Percentiles rank a stretch among this genome's conserved stretches.
Conservation (phyloP, 2,113 vertebrate species). For the Ageneiosus marmoratus region DNA sequence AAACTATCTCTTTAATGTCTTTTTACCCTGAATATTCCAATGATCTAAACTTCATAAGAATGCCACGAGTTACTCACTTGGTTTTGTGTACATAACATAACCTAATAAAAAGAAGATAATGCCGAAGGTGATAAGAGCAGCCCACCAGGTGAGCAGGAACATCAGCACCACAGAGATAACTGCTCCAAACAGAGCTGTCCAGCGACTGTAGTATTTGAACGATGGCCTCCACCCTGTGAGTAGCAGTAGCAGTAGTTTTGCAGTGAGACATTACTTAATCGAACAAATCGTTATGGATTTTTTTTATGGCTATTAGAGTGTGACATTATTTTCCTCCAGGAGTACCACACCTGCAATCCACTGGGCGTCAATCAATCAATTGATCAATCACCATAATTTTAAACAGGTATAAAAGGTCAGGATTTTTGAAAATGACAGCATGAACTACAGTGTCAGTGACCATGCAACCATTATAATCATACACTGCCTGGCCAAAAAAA, state of each 20-base stretch:
- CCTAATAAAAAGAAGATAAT: conserved; percentile 72
- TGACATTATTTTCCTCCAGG: neutral
- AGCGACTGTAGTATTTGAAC: conserved; percentile 73
- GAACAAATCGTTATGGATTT: neutral
- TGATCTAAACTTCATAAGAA: neutral
- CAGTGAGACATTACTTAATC: neutral
- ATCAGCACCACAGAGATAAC: conserved; percentile 72
- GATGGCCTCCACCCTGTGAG: conserved; percentile 71
- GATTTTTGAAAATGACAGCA: neutral
- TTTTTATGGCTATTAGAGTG: neutral
- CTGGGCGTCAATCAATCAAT: neutral
- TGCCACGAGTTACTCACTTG: conserved; percentile 58
- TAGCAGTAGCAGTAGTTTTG: neutral
- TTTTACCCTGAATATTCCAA: neutral
- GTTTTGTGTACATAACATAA: conserved; percentile 74
- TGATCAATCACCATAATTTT: too few relatives aligned
- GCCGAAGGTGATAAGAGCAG: conserved; percentile 66
- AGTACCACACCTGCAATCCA: neutral
- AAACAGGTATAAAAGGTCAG: too few relatives aligned
- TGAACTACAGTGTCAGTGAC: neutral
- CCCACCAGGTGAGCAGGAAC: conserved; percentile 79
- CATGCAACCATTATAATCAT: too few relatives aligned
- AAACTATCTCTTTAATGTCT: neutral
- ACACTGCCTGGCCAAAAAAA: too few relatives aligned
- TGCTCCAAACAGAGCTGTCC: conserved; percentile 71